Base-by-base conservation (phyloP, 2,113 vertebrate species). In the Maccullochella peelii region DNA sequence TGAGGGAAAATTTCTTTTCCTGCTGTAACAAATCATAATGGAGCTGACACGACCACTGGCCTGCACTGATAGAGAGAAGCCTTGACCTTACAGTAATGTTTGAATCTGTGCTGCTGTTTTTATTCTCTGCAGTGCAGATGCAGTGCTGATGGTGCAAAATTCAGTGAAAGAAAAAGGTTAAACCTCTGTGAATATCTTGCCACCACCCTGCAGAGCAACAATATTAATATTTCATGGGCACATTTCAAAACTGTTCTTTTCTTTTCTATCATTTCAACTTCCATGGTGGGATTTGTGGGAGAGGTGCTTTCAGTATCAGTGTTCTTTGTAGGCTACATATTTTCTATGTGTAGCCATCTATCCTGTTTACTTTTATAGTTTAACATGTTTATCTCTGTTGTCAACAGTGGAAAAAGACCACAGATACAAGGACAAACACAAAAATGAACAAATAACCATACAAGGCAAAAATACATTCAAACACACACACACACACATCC, bases 331-430 rank as follows among this genome's bases (percentile, higher is more conserved):
- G 33, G 33, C 33, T 33, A 38, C 58, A 69, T 73, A 68, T 79
- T 82, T 86, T 63, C 50, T 55, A 72, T 38, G 40, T 65, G 25
- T 59, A 12, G 47, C n/a, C 55, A 73, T 84, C 61, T 77, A 27
- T 80, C 38, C 75, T 92, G 86, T 91, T 89, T 86, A 86, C 79
- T 67, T 90, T 89, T 79, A 80, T 80, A 77, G 65, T 70, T 86
- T 47, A 69, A 79, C 80, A 47, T 92, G 92, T 94, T 93, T 92
- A 90, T 87, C 73, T 72, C n/a, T 0, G 0, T 84, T 87, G 80
- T 94, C 90, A 91, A 84, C 90, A 88, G 74, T 89, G 89, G 91
- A 94, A 94, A 94, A 92, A 85, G 70, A 82, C 59, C 84, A 77
- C 68, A 78, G 86, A 89, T 74, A 83, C 47, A 58, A 21, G 58